Evolutionary conservation across 1,140 invertebrate species (phyloP).

Genomic region (Drosophila triauraria): DNA sequence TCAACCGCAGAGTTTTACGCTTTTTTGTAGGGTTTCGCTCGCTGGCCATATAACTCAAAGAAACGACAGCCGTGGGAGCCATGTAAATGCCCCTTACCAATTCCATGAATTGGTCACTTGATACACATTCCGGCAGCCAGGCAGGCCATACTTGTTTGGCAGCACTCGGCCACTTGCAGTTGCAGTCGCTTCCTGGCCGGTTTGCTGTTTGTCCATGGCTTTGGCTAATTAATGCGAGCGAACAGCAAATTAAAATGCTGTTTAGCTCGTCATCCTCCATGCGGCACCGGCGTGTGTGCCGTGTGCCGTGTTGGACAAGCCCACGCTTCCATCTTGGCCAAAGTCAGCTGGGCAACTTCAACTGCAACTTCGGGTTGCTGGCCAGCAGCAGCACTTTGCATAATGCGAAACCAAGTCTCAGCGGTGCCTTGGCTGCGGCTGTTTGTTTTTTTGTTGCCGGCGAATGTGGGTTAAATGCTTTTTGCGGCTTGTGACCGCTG

Average conservation of each 20-base stretch:
- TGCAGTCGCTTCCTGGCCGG: constrained; percentile 22
- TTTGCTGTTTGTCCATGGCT: constrained; percentile 29
- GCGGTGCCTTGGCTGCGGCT: constrained; percentile 26
- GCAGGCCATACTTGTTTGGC: constrained; percentile 7
- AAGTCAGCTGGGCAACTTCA: constrained; percentile 21
- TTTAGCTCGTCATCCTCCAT: constrained; percentile 56
- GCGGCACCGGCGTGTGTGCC: constrained; percentile 11
- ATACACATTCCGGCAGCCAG: constrained; percentile 62
- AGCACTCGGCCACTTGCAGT: constrained; percentile 8
- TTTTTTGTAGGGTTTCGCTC: constrained; percentile 60
- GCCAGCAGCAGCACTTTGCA: constrained; percentile 58
- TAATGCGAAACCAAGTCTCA: constrained; percentile 59
- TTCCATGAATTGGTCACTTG: constrained; percentile 75
- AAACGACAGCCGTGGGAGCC: constrained; percentile 76
- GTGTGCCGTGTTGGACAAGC: constrained; percentile 20
- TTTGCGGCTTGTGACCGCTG: constrained; percentile 67
- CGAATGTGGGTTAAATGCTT: constrained; percentile 82
- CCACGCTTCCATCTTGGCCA: constrained; percentile 45
- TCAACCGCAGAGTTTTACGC: constrained; percentile 11
- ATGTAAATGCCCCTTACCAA: constrained; percentile 63
- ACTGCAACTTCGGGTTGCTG: constrained; percentile 1
- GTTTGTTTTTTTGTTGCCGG: constrained; percentile 34
- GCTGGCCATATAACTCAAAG: constrained; percentile 52
- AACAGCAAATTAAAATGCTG: constrained; percentile 76
- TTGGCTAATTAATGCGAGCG: constrained; percentile 72